Evolutionary conservation across 1,140 invertebrate genomes (phyloP).

Genomic region (Hydropsyche tenuis): DNA sequence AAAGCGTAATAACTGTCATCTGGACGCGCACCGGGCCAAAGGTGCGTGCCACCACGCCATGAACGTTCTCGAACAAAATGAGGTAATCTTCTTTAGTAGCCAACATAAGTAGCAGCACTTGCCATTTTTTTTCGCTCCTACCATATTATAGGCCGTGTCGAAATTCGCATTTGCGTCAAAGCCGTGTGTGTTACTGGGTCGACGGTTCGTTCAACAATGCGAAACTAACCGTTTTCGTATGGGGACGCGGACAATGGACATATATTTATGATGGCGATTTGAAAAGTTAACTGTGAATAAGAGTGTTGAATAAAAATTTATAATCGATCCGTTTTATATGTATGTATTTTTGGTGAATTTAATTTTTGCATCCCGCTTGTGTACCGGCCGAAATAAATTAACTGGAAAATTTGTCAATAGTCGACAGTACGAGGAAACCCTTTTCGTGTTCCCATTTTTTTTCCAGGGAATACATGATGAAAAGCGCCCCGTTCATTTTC

Average conservation of each 20-base stretch:
- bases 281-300: too few species aligned
- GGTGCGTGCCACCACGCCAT: constrained; percentile 42
- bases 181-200: constrained; percentile 49
- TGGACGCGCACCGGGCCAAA: constrained; percentile 17
- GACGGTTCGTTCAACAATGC: constrained; percentile 7
- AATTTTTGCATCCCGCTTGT: too few species aligned
- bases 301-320: too few species aligned
- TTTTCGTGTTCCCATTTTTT: constrained; percentile 38
- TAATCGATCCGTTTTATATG: too few species aligned
- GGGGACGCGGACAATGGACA: neutral
- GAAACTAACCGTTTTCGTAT: constrained; percentile 4
- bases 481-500: neutral
- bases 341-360: too few species aligned
- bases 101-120: constrained; percentile 35
- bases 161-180: constrained; percentile 29
- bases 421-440: constrained; percentile 41
- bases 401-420: constrained; percentile 39
- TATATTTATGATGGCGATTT: too few species aligned
- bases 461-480: neutral
- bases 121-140: neutral
- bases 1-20: constrained; percentile 44
- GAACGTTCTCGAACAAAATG: constrained; percentile 42
- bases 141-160: neutral
- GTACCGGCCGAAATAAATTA: constrained; percentile 4
- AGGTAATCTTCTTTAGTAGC: constrained; percentile 46